Conservation (phyloP, 2,797 vertebrate genomes). For the Erpetoichthys calabaricus region DNA sequence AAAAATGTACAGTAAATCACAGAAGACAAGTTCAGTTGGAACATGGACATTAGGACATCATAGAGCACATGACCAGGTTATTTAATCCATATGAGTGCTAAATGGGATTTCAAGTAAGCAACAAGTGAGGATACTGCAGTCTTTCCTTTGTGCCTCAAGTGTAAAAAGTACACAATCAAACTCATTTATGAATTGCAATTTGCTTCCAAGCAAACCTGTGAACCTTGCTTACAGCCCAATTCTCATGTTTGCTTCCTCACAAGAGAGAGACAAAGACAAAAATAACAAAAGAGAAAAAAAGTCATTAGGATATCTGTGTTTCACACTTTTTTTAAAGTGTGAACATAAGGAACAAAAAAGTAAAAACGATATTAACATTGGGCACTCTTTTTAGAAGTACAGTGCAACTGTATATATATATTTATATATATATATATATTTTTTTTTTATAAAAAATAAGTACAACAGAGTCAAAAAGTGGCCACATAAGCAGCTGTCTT, state of each 20-base stretch:
- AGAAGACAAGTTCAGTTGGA: conserved; percentile 37
- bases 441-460: conserved; percentile 48
- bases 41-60: conserved; percentile 40
- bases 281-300: conserved; percentile 53
- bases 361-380: conserved; percentile 35
- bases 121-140: conserved; percentile 20
- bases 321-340: conserved; percentile 32
- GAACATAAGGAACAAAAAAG: conserved; percentile 50
- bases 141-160: conserved; percentile 59
- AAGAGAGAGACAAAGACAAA: conserved; percentile 38
- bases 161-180: conserved; percentile 45
- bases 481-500: conserved; percentile 95
- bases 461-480: conserved; percentile 69
- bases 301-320: conserved; percentile 37
- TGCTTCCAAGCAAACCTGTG: conserved; percentile 37
- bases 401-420: conserved; percentile 65
- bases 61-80: conserved; percentile 27
- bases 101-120: conserved; percentile 59
- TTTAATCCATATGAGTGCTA: conserved; percentile 30
- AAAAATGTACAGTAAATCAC: conserved; percentile 44
- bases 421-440: conserved; percentile 27
- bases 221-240: conserved; percentile 38
- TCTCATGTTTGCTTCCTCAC: conserved; percentile 41
- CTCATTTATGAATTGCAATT: conserved; percentile 33
- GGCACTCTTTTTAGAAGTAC: conserved; percentile 66